Conservation (phyloP, 2,888 invertebrate species). For the Julus scandinavius region DNA sequence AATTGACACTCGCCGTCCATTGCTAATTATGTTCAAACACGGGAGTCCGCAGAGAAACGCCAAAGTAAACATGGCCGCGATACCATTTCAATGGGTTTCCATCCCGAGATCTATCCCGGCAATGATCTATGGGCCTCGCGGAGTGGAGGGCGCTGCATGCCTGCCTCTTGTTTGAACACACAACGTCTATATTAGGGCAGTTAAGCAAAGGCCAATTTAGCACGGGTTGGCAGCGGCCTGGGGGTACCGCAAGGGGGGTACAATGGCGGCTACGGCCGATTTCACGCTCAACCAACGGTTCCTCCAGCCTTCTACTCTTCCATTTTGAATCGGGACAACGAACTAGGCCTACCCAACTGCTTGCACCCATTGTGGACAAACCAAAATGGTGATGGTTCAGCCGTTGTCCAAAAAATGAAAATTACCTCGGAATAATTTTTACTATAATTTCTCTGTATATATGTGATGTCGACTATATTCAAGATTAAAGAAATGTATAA, state of each 20-base stretch:
- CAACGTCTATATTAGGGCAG: constrained; percentile 33
- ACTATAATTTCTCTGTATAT: too few relatives aligned
- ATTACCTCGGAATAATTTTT: too few relatives aligned
- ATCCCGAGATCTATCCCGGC: background rate
- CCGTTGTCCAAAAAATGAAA: background rate
- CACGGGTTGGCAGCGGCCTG: constrained; percentile 33
- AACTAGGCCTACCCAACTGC: background rate
- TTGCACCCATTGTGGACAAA: background rate
- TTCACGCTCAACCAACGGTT: constrained; percentile 33
- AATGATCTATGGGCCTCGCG: constrained; percentile 21
- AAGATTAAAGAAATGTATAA: too few relatives aligned
- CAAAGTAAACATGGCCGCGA: constrained; percentile 25
- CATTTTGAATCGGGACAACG: background rate
- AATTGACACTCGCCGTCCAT: constrained; percentile 33
- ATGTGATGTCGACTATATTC: too few relatives aligned
- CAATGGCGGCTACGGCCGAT: background rate
- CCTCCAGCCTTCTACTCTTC: background rate
- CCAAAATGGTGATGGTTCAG: background rate
- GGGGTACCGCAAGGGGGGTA: constrained; percentile 31
- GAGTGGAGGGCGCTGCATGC: constrained; percentile 26
- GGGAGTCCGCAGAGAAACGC: constrained; percentile 23
- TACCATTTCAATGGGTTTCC: constrained; percentile 6
- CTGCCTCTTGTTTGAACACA: constrained; percentile 33
- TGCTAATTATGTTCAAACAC: constrained; percentile 33
- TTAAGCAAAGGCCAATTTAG: constrained; percentile 25